phyloP scores from a whole-genome alignment of 2,888 invertebrate genomes.

The Lottia scabra region DNA sequence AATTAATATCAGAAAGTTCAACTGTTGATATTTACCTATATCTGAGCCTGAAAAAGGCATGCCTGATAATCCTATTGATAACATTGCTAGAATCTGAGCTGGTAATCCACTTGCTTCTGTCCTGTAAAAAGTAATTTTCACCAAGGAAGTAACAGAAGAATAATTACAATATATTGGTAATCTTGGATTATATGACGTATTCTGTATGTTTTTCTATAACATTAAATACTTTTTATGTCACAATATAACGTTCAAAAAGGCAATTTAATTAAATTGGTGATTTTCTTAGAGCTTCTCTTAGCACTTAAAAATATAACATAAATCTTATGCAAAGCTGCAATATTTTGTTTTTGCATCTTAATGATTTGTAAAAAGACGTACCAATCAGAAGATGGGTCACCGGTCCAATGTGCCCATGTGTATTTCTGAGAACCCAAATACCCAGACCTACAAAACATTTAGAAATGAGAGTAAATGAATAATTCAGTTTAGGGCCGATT shows the following conservation, averaged over 20 bases:
- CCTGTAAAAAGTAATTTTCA: background rate
- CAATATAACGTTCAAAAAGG: no score
- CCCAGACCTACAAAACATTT: slow-evolving; percentile 8
- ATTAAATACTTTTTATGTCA: no score
- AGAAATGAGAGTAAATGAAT: no score
- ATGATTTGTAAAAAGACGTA: background rate
- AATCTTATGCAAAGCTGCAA: no score
- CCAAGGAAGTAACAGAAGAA: background rate
- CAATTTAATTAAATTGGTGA: no score
- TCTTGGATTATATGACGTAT: background rate
- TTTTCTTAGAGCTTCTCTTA: no score
- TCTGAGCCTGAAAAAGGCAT: slow-evolving; percentile 18
- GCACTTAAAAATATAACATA: no score
- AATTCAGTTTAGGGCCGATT: no score
- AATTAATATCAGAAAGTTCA: no score
- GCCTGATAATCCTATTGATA: slow-evolving; percentile 17
- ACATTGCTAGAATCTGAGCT: slow-evolving; percentile 20
- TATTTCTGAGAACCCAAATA: slow-evolving; percentile 9
- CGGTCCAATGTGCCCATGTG: slow-evolving; percentile 22
- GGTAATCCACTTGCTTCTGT: slow-evolving; percentile 13
- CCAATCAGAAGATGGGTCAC: slow-evolving; percentile 22
- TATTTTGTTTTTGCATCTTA: no score
- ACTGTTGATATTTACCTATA: slow-evolving; percentile 2
- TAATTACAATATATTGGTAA: background rate
- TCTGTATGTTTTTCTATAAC: background rate